These are phyloP conservation scores for Brachionichthys hirsutus DNA, from an alignment of 2,113 vertebrate species.

Conservation along the genomic window DNA sequence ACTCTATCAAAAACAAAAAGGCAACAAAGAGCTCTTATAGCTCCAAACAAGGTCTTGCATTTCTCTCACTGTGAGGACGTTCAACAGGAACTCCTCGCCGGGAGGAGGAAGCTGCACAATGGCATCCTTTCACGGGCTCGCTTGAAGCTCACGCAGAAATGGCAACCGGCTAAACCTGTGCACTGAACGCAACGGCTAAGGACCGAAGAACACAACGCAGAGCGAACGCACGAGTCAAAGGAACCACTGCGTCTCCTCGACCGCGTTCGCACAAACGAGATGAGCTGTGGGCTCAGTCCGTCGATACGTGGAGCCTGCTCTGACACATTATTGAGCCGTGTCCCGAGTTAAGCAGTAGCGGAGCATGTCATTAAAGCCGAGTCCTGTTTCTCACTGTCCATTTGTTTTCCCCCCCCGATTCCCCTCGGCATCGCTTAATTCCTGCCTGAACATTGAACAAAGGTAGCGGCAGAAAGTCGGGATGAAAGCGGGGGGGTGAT, in stretches of 20 bases:
- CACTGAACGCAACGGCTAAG: not conserved
- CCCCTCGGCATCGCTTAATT: conserved; percentile 26
- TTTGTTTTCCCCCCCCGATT: conserved; percentile 9
- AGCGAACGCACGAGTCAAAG: conserved; percentile 10
- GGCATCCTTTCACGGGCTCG: conserved; percentile 21
- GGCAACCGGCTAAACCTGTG: conserved; percentile 38
- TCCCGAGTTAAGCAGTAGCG: conserved; percentile 46
- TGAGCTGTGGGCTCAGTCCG: conserved; percentile 15
- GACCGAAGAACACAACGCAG: conserved; percentile 16
- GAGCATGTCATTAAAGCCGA: conserved; percentile 50
- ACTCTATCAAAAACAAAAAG: conserved; percentile 12
- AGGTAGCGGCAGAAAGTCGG: conserved; percentile 29
- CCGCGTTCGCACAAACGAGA: conserved; percentile 3
- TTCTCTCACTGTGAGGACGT: conserved; percentile 26
- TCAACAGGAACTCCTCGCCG: conserved; percentile 21
- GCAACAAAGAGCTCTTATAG: conserved; percentile 26
- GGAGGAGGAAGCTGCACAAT: conserved; percentile 18
- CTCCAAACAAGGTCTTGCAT: conserved; percentile 15
- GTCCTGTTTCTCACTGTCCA: conserved; percentile 43
- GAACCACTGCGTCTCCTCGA: conserved; percentile 4
- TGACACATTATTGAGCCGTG: conserved; percentile 46
- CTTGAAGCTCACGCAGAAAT: conserved; percentile 43
- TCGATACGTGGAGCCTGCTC: conserved; percentile 26
- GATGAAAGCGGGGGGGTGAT: conserved; percentile 38
- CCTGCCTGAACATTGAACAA: conserved; percentile 17